These are phyloP conservation scores for Psococerastis gibbosa DNA, from an alignment of 2,888 invertebrate species.

Conservation along the genomic window DNA sequence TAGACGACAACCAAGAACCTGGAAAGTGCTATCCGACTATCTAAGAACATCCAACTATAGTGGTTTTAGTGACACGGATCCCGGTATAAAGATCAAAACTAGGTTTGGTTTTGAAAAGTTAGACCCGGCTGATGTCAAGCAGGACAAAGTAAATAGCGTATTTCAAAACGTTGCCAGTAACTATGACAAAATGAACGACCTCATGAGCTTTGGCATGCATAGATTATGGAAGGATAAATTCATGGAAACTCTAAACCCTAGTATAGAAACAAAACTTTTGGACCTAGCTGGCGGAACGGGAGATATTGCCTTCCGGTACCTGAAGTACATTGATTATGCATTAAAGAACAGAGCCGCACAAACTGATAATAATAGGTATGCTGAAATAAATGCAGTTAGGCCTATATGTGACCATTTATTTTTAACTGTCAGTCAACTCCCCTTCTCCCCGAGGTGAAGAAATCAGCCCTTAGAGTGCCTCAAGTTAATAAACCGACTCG, in stretches of 20 bases:
- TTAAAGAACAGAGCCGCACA: conserved; percentile 30
- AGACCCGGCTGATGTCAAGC: neutral
- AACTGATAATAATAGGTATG: too few species aligned
- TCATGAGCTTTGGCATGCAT: conserved; percentile 90
- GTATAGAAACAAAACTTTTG: conserved; percentile 52
- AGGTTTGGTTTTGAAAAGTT: neutral
- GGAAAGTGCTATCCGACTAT: too few species aligned
- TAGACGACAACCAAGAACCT: too few species aligned
- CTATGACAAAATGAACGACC: conserved; percentile 97
- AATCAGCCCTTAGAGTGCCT: too few species aligned
- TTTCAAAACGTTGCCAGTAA: conserved; percentile 86
- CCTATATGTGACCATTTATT: too few species aligned
- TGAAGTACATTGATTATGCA: too few species aligned
- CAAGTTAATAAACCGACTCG: too few species aligned
- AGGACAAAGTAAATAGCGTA: conserved; percentile 58
- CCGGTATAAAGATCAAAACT: neutral
- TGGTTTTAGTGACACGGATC: too few species aligned
- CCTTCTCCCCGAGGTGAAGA: too few species aligned
- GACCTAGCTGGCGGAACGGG: conserved; percentile 99
- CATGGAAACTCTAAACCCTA: conserved; percentile 57
- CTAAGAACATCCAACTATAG: too few species aligned
- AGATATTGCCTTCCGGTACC: conserved; percentile 22
- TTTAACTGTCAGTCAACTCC: too few species aligned
- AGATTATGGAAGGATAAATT: conserved; percentile 94
- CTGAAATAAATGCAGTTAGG: too few species aligned